Evolutionary conservation across 2,888 invertebrate genomes (phyloP), one percentile per base, ranked within the genome.

Genomic region (Colletes collaris): DNA sequence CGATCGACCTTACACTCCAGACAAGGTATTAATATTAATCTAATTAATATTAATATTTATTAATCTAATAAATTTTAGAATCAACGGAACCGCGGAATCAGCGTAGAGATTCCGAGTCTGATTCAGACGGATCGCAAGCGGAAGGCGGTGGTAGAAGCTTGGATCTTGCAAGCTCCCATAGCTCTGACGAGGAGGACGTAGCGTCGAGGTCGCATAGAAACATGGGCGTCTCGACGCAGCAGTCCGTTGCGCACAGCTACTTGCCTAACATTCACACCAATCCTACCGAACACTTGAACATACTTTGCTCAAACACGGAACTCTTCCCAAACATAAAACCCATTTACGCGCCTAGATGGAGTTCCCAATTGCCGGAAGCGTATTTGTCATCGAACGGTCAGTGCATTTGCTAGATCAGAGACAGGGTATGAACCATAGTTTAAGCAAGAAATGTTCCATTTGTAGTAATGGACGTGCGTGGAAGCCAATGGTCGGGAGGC

Each of bases 141-240:
- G 91, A 91, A 58, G 97, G 96, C 91, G 94, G 94, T 87, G 97
- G 97, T 3, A 95, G 97, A 53, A 97, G 97, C 88, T 94, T 99
- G 78, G 98, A 98, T 89, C 95, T 99, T 65, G 98, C 98, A 13
- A 98, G 98, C 64, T 98, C 98, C 91, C 99, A 99, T 94, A 98
- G 98, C 10, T 98, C 98, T 63, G 99, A 99, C 90, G 98, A 99
- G 85, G 95, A 95, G 13, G 92, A 91, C 69, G 95, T 95, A 81
- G 94, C 94, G 11, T 89, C 93, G 11, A 92, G 92, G 46, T 89
- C 89, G 58, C 92, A 92, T 77, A 92, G 92, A 67, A 92, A 88
- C 55, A 91, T 91, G 87, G 92, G 92, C 8, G 92, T 93, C 0
- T 89, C 92, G 13, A 91, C 92, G 10, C 92, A 93, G 63, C 91